Conservation (phyloP, 2,888 invertebrate genomes). For the Nymphalis polychloros region DNA sequence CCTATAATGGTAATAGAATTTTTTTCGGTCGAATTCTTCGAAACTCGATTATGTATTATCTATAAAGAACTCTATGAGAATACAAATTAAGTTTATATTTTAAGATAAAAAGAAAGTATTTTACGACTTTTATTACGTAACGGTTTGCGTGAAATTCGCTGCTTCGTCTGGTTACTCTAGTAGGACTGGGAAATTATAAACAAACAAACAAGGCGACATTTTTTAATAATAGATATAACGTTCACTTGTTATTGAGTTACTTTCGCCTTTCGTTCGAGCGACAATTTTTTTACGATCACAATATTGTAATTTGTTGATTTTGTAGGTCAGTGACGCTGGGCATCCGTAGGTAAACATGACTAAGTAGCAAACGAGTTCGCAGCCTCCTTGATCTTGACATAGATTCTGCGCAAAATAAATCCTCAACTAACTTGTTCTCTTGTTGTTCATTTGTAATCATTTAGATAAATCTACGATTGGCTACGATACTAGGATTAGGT, state of each 20-base stretch:
- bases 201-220: neutral
- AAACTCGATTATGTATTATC: constrained; percentile 33
- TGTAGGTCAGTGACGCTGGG: constrained; percentile 63
- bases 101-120: constrained; percentile 22
- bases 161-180: no score
- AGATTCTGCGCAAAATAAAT: constrained; percentile 69
- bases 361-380: constrained; percentile 67
- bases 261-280: constrained; percentile 40
- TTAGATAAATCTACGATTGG: constrained; percentile 28
- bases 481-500: no score
- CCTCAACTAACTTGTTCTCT: constrained; percentile 68
- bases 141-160: neutral
- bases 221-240: constrained; percentile 4
- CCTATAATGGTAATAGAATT: constrained; percentile 40
- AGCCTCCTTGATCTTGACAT: constrained; percentile 78
- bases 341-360: constrained; percentile 54
- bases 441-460: constrained; percentile 52
- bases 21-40: constrained; percentile 33
- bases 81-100: constrained; percentile 29
- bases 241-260: constrained; percentile 16
- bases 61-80: constrained; percentile 30
- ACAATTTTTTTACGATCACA: constrained; percentile 21
- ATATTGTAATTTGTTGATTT: constrained; percentile 51
- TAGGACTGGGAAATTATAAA: neutral
- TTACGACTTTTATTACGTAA: constrained; percentile 16